phyloP scores from a whole-genome alignment of 2,888 invertebrate species.

The Leptopilina syphax region DNA sequence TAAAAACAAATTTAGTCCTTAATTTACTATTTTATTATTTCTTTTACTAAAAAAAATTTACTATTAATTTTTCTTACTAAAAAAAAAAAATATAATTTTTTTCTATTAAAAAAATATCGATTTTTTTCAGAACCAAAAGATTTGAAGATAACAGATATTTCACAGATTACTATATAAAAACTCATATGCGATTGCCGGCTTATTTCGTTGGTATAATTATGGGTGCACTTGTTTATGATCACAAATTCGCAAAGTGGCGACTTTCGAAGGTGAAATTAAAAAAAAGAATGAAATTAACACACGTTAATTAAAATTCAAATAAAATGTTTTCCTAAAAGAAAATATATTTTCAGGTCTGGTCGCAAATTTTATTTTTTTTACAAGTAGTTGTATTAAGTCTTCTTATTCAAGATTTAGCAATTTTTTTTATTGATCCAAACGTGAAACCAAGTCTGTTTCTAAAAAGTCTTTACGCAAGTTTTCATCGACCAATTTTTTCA shows the following conservation, averaged over 20 bases:
- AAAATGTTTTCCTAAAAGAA: neutral
- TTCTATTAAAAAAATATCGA: neutral
- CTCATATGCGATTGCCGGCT: conserved; percentile 62
- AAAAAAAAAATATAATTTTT: neutral
- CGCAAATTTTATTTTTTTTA: conserved; percentile 59
- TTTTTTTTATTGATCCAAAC: conserved; percentile 1
- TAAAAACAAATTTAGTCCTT: too few species aligned
- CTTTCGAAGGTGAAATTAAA: conserved; percentile 59
- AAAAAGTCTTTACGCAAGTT: conserved; percentile 64
- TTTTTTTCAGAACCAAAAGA: neutral
- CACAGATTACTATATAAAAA: neutral
- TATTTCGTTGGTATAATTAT: conserved; percentile 64
- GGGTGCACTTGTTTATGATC: conserved; percentile 65
- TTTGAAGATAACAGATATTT: neutral
- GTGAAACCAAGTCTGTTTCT: conserved; percentile 39
- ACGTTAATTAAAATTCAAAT: neutral
- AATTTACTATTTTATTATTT: too few species aligned
- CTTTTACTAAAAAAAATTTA: too few species aligned
- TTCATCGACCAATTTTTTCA: conserved; percentile 62
- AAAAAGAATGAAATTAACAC: too few species aligned
- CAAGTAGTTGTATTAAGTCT: conserved; percentile 57
- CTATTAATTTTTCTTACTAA: too few species aligned
- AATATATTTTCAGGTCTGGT: conserved; percentile 54
- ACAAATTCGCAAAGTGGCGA: conserved; percentile 59
- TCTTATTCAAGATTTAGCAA: conserved; percentile 38